These are phyloP conservation scores for Clarias pachynema DNA, from an alignment of 2,797 vertebrate species.

Conservation along the genomic window DNA sequence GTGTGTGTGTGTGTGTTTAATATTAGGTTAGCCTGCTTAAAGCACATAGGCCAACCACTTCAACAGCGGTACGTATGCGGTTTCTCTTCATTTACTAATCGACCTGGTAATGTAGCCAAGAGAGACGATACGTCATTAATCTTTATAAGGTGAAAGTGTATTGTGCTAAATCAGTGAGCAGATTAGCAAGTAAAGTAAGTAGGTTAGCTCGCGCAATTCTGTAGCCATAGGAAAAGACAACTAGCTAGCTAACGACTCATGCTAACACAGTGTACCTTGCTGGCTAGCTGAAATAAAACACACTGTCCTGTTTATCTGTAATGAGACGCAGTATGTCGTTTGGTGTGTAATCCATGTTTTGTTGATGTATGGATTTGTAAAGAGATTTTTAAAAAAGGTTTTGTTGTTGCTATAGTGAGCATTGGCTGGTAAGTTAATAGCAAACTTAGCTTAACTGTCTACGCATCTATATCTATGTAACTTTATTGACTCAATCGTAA, in stretches of 20 bases:
- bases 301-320: background rate
- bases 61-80: constrained; percentile 45
- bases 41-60: constrained; percentile 47
- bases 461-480: background rate
- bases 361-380: background rate
- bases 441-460: constrained; percentile 10
- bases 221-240: background rate
- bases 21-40: constrained; percentile 42
- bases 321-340: background rate
- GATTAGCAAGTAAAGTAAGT: constrained; percentile 18
- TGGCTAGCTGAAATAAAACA: background rate
- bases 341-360: background rate
- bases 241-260: constrained; percentile 4
- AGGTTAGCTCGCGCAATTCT: constrained; percentile 11
- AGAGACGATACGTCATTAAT: background rate
- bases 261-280: background rate
- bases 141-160: background rate
- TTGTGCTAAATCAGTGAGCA: background rate
- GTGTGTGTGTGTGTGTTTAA: constrained; percentile 38
- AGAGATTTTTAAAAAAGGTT: background rate
- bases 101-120: background rate
- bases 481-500: background rate
- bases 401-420: background rate
- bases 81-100: background rate
- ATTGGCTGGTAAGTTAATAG: constrained; percentile 22